phyloP scores from a whole-genome alignment of 2,797 vertebrate genomes.

The Melanotaenia trifasciata region DNA sequence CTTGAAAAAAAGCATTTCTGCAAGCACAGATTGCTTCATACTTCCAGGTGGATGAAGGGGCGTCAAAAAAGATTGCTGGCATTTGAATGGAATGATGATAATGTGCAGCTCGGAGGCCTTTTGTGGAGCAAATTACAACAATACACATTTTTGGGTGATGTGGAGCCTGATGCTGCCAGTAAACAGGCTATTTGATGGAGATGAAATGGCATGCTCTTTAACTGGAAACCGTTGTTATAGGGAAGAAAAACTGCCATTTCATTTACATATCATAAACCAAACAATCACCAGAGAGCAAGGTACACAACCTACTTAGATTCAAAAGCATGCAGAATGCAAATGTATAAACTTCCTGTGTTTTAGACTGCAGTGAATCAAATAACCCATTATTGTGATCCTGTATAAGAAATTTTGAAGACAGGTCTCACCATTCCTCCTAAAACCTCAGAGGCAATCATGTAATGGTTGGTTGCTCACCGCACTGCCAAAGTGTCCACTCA shows the following conservation, averaged over 20 bases:
- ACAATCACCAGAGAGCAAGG: constrained; percentile 9
- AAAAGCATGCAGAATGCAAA: constrained; percentile 1
- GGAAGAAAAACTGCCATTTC: constrained; percentile 22
- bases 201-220: constrained; percentile 9
- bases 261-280: constrained; percentile 25
- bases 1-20: constrained; percentile 2
- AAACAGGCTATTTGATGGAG: constrained; percentile 21
- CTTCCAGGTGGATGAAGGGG: constrained; percentile 33
- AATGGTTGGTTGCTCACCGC: constrained; percentile 63
- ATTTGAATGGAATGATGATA: constrained; percentile 35
- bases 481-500: constrained; percentile 71
- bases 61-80: constrained; percentile 21
- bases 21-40: constrained; percentile 19
- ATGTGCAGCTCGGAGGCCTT: constrained; percentile 15
- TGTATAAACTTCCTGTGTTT: constrained; percentile 24
- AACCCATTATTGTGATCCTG: constrained; percentile 23
- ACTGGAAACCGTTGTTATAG: constrained; percentile 19
- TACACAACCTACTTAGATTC: neutral
- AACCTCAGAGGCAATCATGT: constrained; percentile 74
- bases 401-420: constrained; percentile 42
- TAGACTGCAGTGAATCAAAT: constrained; percentile 32
- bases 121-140: constrained; percentile 15
- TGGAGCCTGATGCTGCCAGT: constrained; percentile 7
- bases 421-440: constrained; percentile 49
- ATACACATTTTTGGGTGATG: constrained; percentile 15